Evolutionary conservation across 2,888 invertebrate species (phyloP), one percentile per base, ranked within the genome.

Genomic region (Itoplectis maculator): DNA sequence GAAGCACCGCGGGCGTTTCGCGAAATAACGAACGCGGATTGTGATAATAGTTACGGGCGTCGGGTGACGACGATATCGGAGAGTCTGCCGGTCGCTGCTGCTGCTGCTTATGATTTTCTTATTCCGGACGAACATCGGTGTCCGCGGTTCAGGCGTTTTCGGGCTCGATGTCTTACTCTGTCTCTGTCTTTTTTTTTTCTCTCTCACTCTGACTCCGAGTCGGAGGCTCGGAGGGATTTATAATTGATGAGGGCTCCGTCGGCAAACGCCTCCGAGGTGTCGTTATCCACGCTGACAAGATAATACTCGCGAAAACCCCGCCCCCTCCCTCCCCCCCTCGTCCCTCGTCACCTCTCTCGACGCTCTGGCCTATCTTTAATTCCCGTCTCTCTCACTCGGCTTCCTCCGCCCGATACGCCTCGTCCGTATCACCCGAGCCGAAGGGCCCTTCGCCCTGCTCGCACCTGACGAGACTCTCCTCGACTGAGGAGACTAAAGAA

Each of bases 231-330:
- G 23, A 83, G 88, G 88, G 89, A 90, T 91, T 91, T 90, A 91
- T 91, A 91, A 91, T 91, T 91, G 90, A 91, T 90, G 91, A 90
- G 91, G 89, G 90, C 86, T 88, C 88, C 88, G 82, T 79, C 56
- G 82, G 87, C n/a, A 88, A 88, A 88, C 89, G 90, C 88, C 90
- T 88, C 88, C 88, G 86, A 90, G 90, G 90, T 91, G 90, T 90
- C 91, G 90, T 91, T 91, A 91, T 91, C 90, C 90, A 59, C 85
- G 86, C 88, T 90, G 90, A 90, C 90, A 91, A 90, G 90, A 91
- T 91, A 90, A 90, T 91, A 90, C 90, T 90, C 87, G 87, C 90
- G 88, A 65, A 89, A 88, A 88, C 88, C 83, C 87, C 85, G 82
- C 77, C 79, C 18, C 66, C 73, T 68, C 76, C 74, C 75, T 79